phyloP scores from a whole-genome alignment of 2,888 invertebrate species.

The Cephus spinipes region DNA sequence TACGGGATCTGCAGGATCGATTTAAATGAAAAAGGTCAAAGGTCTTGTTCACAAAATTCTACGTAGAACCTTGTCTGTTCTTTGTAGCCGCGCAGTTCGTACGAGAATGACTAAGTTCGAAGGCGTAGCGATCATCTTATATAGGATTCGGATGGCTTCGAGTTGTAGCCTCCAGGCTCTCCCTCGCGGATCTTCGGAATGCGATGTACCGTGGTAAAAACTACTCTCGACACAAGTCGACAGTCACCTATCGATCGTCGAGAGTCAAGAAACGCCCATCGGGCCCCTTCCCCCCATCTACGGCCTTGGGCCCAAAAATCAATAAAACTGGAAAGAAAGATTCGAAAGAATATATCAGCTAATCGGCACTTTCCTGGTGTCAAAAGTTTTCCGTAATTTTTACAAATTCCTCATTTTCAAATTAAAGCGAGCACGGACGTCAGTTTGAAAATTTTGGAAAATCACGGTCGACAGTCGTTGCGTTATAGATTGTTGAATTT shows the following conservation, averaged over 20 bases:
- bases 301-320: neutral
- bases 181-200: constrained; percentile 20
- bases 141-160: constrained; percentile 48
- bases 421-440: neutral
- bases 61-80: constrained; percentile 22
- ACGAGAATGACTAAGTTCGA: constrained; percentile 56
- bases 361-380: too few relatives aligned
- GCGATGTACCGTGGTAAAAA: constrained; percentile 11
- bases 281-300: neutral
- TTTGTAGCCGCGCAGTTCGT: constrained; percentile 41
- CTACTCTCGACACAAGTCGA: neutral
- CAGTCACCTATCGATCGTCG: neutral
- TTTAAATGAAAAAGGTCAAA: neutral
- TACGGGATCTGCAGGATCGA: neutral
- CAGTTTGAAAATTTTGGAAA: neutral
- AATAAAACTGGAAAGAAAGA: neutral
- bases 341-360: neutral
- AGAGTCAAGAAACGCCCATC: neutral
- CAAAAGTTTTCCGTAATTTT: neutral
- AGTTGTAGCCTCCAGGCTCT: constrained; percentile 34
- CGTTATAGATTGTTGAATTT: neutral
- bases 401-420: neutral
- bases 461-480: neutral
- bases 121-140: constrained; percentile 53
- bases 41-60: neutral